Evolutionary conservation across 2,113 vertebrate genomes (phyloP), one percentile per base, ranked within the genome.

Genomic region (Myotis yumanensis): DNA sequence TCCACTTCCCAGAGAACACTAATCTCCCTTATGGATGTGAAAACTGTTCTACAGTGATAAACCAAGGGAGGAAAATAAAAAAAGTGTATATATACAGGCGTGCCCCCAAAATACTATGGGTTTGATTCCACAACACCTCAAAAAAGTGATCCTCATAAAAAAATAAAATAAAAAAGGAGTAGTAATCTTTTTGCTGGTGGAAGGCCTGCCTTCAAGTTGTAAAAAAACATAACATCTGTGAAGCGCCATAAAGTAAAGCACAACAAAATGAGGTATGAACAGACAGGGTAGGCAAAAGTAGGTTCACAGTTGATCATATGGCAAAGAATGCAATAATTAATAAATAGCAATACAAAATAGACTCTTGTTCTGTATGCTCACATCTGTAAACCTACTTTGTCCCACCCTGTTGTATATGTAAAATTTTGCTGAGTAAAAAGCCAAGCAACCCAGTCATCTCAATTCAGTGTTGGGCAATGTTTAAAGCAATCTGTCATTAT

Each of bases 401-500:
- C 22, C 11, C 28, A 8, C 62, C 62, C 32, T 71, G 4, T 23
- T 57, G 25, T 59, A 25, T 37, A 37, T 66, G 30, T 66, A 66
- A 15, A 32, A 66, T 30, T 22, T 59, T 64, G 62, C 62, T 99
- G 98, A 99, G 97, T 98, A 98, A 99, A 98, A 98, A 98, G 91
- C 93, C 97, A 97, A 98, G 97, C 73, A 96, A 96, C 85, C 93
- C 94, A 98, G 99, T 98, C 98, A 98, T 99, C 98, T 99, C 97
- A 98, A 97, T 98, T 95, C 96, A 98, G 96, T 94, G 40, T 92
- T 96, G 92, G 94, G 95, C 87, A 98, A 97, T 94, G 98, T 98
- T 98, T 98, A 99, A 98, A 98, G 98, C 97, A 97, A 98, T 99
- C 97, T 97, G 96, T 99, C 98, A 98, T 98, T 98, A 98, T 97